These are phyloP conservation scores for Buathra laborator DNA, from an alignment of 2,888 invertebrate species.

Conservation along the genomic window DNA sequence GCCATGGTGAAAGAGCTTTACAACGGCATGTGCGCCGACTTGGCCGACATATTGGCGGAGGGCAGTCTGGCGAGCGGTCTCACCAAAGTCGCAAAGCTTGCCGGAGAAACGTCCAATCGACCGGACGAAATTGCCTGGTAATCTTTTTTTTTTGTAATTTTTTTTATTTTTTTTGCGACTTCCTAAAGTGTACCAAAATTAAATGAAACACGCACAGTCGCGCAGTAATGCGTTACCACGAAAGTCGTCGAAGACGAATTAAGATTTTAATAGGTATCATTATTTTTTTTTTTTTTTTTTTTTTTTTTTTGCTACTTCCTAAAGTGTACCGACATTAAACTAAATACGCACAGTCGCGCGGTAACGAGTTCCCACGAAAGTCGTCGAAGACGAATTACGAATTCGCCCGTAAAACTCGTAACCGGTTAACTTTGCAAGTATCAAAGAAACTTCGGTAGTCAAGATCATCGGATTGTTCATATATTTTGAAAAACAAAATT, in stretches of 20 bases:
- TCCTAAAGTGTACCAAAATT: background rate
- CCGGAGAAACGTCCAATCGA: constrained; percentile 69
- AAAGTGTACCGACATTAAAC: constrained; percentile 3
- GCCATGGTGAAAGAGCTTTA: constrained; percentile 74
- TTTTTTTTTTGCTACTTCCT: background rate
- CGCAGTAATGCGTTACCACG: background rate
- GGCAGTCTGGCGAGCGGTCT: constrained; percentile 74
- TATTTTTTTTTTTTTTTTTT: background rate
- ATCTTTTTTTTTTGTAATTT: background rate
- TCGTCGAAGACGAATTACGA: background rate
- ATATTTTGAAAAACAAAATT: no score
- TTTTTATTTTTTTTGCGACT: constrained; percentile 17
- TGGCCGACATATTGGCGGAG: constrained; percentile 75
- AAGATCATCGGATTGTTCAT: no score
- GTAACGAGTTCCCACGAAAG: background rate
- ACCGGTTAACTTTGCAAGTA: no score
- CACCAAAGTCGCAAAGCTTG: constrained; percentile 71
- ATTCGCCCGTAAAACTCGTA: background rate
- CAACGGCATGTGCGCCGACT: constrained; percentile 72
- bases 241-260: background rate
- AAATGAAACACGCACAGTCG: constrained; percentile 5
- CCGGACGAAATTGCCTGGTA: constrained; percentile 75
- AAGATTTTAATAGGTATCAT: background rate
- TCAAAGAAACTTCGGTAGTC: no score
- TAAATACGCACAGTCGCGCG: constrained; percentile 2